Conservation (phyloP, 2,888 invertebrate genomes). For the Drosophila atripex region DNA sequence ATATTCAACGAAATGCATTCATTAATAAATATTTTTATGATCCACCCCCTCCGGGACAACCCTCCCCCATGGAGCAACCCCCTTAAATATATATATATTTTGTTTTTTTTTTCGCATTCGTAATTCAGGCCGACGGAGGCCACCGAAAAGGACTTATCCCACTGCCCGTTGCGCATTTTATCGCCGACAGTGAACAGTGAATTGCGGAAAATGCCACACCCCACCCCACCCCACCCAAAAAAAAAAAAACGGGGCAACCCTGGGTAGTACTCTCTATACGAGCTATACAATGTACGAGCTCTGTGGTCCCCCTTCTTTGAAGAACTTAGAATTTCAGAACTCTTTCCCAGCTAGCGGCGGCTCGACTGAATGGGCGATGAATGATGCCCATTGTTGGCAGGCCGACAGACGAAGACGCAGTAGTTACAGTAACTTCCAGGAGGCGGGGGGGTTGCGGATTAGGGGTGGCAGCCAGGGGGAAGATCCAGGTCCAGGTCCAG, state of each 20-base stretch:
- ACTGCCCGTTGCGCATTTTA: conserved; percentile 69
- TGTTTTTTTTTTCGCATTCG: conserved; percentile 6
- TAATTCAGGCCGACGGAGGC: conserved; percentile 8
- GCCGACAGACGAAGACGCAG: conserved; percentile 26
- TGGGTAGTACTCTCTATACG: too few species aligned
- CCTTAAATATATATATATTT: conserved; percentile 2
- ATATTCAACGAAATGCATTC: conserved; percentile 22
- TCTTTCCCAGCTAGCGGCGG: conserved; percentile 43
- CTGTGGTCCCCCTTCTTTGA: conserved; percentile 15
- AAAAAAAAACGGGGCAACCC: background rate
- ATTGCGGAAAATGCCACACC: conserved; percentile 69
- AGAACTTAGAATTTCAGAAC: conserved; percentile 37
- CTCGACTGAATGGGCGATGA: conserved; percentile 66
- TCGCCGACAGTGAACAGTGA: conserved; percentile 61
- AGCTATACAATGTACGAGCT: conserved; percentile 39
- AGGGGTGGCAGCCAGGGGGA: background rate
- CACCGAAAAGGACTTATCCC: conserved; percentile 30
- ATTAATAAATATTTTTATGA: conserved; percentile 37
- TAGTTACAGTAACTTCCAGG: conserved; percentile 33
- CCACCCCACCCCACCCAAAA: conserved; percentile 4
- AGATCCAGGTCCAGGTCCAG: background rate
- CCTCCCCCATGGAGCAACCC: conserved; percentile 8
- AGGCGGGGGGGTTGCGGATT: background rate
- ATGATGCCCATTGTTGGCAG: conserved; percentile 72
- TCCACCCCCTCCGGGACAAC: conserved; percentile 2